Evolutionary conservation across 2,888 invertebrate genomes (phyloP).

Genomic region (Brachylomia viminalis): DNA sequence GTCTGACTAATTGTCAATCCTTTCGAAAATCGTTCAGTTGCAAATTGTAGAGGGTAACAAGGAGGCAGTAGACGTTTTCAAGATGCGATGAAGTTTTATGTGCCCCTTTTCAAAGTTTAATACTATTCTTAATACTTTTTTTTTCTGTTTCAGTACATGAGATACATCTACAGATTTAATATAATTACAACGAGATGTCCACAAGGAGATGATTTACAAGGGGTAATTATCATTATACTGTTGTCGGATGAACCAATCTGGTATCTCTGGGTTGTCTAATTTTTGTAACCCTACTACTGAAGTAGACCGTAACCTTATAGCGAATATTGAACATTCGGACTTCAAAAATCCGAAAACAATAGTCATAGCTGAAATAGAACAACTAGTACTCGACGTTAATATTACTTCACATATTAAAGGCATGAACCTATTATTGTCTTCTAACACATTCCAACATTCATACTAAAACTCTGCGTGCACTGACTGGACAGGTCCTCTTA

Average conservation of each 20-base stretch:
- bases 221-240: constrained; percentile 67
- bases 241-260: not conserved
- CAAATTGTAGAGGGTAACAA: not conserved
- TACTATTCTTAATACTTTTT: not conserved
- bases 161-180: constrained; percentile 83
- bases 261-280: not conserved
- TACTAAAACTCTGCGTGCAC: not conserved
- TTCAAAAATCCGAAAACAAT: not conserved
- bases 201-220: constrained; percentile 76
- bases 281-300: not conserved
- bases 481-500: no score
- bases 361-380: not conserved
- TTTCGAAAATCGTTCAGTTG: not conserved
- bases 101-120: not conserved
- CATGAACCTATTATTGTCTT: no score
- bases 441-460: not conserved
- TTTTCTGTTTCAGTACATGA: constrained; percentile 79
- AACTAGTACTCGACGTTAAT: not conserved
- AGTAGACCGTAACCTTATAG: not conserved
- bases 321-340: not conserved
- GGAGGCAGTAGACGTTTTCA: no score
- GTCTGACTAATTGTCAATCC: not conserved
- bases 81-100: not conserved
- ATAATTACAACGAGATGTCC: constrained; percentile 84
- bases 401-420: not conserved